Evolutionary conservation across 2,797 vertebrate genomes (phyloP), one percentile per base, ranked within the genome.

Genomic region (Geotrypetes seraphini): DNA sequence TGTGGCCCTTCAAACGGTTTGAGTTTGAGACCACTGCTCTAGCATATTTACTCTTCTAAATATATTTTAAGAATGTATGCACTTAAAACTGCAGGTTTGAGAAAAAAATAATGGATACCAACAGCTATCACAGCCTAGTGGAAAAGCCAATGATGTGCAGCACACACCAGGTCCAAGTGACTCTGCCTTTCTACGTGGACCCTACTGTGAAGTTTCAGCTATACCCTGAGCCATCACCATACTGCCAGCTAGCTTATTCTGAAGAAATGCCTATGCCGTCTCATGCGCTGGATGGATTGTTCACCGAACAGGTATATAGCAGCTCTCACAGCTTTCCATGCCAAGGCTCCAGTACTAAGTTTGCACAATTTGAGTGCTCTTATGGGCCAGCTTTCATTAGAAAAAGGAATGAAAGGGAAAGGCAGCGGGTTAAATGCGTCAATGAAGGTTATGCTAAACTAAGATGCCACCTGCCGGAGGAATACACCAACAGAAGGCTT

Each of bases 361-460:
- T 54, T 15, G 31, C 36, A 27, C 53, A 55, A 18, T 67, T 48
- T 4, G 69, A 84, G 1, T 66, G 47, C 13, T 57, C 68, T 33
- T 81, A 44, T 0, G 74, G 75, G 13, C 72, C 81, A 1, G 70
- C 81, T 16, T 86, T 83, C 47, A 73, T 83, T 60, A 64, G 71
- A 7, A 86, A 78, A 52, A 70, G 83, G 49, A 86, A 86, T 2
- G 83, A 84, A 45, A 67, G 82, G 12, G 82, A 86, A 34, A 69
- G 82, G 19, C 83, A 84, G 64, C 60, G 80, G 4, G 80, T 86
- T 4, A 83, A 75, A 21, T 78, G 80, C 35, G 79, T 85, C 47
- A 86, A 85, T 1, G 83, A 85, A 43, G 83, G 83, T 42, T 86
- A 86, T 0, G 69, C 74, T 31, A 76, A 70, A 27, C 75, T 86